phyloP scores from a whole-genome alignment of 64 coral and sea anemone genomes.

The Pocillopora verrucosa region DNA sequence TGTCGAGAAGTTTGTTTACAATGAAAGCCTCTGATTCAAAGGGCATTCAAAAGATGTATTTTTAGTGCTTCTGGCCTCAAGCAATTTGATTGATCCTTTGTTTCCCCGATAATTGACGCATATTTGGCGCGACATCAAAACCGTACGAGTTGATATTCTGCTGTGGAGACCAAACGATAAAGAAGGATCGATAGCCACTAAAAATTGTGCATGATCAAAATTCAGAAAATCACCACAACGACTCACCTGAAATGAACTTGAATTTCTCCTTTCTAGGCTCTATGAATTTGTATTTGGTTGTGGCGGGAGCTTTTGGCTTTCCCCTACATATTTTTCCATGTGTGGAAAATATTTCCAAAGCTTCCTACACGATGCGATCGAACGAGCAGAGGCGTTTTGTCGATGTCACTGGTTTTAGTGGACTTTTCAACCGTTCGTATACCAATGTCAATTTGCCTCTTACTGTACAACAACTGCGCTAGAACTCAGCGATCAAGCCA shows the following conservation, averaged over 20 bases:
- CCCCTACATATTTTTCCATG: conserved; percentile 60
- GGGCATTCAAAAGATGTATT: neutral
- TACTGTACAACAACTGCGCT: conserved; percentile 25
- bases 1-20: no score
- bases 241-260: neutral
- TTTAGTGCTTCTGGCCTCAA: neutral
- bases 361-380: conserved; percentile 34
- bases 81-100: neutral
- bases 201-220: neutral
- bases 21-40: neutral
- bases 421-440: conserved; percentile 67
- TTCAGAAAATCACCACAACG: neutral
- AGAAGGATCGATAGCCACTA: neutral
- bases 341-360: conserved; percentile 68
- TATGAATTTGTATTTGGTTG: conserved; percentile 61
- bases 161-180: neutral
- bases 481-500: neutral
- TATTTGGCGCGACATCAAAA: neutral
- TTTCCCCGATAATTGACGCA: conserved; percentile 9
- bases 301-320: conserved; percentile 53
- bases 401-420: conserved; percentile 60
- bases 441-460: conserved; percentile 69
- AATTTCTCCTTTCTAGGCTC: conserved; percentile 30
- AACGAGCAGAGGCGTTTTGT: conserved; percentile 59
- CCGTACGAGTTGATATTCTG: neutral